Conservation (phyloP, 2,797 vertebrate species). For the Tragopan temminckii region DNA sequence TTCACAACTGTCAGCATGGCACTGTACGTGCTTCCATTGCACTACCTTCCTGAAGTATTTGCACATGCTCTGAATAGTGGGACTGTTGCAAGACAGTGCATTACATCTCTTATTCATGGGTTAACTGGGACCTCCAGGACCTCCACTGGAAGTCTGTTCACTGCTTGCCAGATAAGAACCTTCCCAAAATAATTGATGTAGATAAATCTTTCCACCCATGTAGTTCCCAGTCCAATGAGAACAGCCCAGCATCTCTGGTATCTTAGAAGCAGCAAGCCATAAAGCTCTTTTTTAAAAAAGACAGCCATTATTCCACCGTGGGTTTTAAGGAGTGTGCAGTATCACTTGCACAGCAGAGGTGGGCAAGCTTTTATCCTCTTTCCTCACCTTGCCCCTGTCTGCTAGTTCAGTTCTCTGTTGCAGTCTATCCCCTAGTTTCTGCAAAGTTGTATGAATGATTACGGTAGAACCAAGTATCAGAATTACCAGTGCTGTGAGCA, state of each 20-base stretch:
- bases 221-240: neutral
- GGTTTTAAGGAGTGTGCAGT: neutral
- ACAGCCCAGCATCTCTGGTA: neutral
- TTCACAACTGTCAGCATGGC: neutral
- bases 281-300: neutral
- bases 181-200: neutral
- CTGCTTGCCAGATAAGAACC: neutral
- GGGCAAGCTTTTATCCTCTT: neutral
- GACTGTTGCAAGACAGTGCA: neutral
- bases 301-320: neutral
- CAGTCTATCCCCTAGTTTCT: neutral
- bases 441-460: neutral
- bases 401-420: neutral
- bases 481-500: fast-evolving
- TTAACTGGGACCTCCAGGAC: neutral
- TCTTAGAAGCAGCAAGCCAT: neutral
- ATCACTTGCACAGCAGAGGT: neutral
- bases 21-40: neutral
- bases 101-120: neutral
- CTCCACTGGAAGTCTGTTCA: neutral
- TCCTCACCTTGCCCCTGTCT: neutral
- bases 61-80: fast-evolving
- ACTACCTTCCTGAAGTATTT: neutral
- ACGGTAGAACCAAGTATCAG: neutral
- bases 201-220: neutral